Percentiles rank a stretch among this genome's conserved stretches.
Evolutionary conservation across 1,140 invertebrate species (phyloP).

Genomic region (Teleopsis dalmanni): DNA sequence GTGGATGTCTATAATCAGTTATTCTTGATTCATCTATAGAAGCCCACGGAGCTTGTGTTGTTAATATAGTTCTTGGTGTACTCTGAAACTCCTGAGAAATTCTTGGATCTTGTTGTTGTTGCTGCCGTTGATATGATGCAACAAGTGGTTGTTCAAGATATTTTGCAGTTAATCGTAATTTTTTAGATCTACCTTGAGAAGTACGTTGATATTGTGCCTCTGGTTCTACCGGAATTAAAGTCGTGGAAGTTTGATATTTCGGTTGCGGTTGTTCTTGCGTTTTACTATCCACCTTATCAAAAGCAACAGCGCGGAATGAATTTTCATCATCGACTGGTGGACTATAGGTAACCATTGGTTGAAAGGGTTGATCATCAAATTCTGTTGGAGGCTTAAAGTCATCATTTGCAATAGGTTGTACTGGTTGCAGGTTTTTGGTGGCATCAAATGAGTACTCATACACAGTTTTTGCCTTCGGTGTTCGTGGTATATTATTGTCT

Average conservation of each 20-base stretch:
- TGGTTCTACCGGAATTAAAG: slow-evolving; percentile 8
- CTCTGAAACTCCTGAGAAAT: slow-evolving; percentile 24
- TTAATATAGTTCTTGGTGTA: slow-evolving; percentile 11
- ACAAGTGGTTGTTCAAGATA: slow-evolving; percentile 8
- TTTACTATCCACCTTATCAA: slow-evolving; percentile 7
- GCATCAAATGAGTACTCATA: slow-evolving; percentile 55
- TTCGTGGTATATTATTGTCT: slow-evolving; percentile 31
- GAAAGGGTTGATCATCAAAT: slow-evolving; percentile 52
- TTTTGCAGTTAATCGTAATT: slow-evolving; percentile 9
- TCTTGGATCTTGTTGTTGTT: slow-evolving; percentile 19
- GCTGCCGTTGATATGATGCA: slow-evolving; percentile 3
- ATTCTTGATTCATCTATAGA: slow-evolving; percentile 11
- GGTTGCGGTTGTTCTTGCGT: slow-evolving; percentile 16
- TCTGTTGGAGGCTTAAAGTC: slow-evolving; percentile 48
- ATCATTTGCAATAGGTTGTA: slow-evolving; percentile 33
- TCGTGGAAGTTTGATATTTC: slow-evolving; percentile 20
- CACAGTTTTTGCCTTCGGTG: slow-evolving; percentile 48
- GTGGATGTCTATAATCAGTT: background rate
- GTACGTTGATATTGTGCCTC: background rate
- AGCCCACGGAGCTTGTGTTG: slow-evolving; percentile 17
- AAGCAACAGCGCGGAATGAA: slow-evolving; percentile 49
- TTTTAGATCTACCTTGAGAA: background rate
- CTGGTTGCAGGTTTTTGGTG: slow-evolving; percentile 30
- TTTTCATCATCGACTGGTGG: slow-evolving; percentile 51
- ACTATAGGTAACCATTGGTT: slow-evolving; percentile 55